Evolutionary conservation across 2,797 vertebrate genomes (phyloP).

Genomic region (Hafferia zeledoni): DNA sequence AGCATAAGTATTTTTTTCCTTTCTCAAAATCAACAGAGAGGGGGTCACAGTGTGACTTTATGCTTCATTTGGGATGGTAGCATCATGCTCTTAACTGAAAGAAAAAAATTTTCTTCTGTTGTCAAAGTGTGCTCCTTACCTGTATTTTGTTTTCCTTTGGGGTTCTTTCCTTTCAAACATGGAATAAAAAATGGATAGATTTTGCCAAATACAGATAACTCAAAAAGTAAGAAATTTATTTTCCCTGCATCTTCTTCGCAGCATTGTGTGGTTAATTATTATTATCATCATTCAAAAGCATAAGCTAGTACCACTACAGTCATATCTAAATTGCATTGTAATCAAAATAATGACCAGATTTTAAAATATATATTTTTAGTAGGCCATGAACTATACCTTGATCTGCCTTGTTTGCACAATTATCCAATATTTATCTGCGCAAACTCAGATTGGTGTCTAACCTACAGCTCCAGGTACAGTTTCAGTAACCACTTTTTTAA

Average conservation of each 20-base stretch:
- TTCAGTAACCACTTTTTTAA: neutral
- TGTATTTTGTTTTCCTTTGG: neutral
- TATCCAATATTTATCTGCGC: neutral
- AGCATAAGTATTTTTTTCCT: neutral
- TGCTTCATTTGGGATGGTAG: neutral
- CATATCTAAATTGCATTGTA: neutral
- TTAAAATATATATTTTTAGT: neutral
- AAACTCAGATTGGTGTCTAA: neutral
- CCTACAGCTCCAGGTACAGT: neutral
- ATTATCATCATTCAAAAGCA: neutral
- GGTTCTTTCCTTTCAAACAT: neutral
- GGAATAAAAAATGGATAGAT: neutral
- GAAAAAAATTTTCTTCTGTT: neutral
- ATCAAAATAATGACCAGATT: neutral
- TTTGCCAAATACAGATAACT: neutral
- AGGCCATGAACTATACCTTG: neutral
- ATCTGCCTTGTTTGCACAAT: neutral
- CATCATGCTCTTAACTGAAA: neutral
- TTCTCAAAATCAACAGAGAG: neutral
- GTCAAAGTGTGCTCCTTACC: neutral
- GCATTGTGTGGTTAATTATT: neutral
- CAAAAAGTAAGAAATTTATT: neutral
- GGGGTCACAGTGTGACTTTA: neutral
- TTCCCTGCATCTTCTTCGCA: neutral
- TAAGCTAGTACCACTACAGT: neutral